phyloP scores from a whole-genome alignment of 1,140 invertebrate genomes.

The Drosophila suzukii region DNA sequence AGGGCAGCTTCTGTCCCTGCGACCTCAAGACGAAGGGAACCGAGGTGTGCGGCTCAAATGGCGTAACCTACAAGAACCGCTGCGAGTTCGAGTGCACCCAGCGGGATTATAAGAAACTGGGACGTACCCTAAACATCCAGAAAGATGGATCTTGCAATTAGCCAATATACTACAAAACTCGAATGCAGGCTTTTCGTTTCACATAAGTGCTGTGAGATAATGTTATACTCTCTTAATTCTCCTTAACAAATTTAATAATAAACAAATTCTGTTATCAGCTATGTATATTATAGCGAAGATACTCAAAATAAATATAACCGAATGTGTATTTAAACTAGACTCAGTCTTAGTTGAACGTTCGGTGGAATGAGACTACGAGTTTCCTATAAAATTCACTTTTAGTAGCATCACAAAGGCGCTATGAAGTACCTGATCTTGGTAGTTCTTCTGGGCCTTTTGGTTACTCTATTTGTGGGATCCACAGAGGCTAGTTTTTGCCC shows the following conservation, averaged over 20 bases:
- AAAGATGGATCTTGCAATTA: slow-evolving; percentile 10
- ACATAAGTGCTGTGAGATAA: neutral
- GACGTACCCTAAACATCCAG: slow-evolving; percentile 46
- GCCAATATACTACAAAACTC: too few species aligned
- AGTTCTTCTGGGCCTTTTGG: neutral
- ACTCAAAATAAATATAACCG: neutral
- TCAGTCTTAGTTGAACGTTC: neutral
- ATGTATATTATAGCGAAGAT: neutral
- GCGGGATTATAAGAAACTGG: slow-evolving; percentile 60
- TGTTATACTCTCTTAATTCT: neutral
- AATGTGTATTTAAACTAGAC: neutral
- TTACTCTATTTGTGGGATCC: neutral
- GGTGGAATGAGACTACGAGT: neutral
- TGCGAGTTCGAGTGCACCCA: slow-evolving; percentile 81
- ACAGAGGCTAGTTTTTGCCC: slow-evolving; percentile 47
- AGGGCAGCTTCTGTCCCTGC: slow-evolving; percentile 70
- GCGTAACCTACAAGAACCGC: slow-evolving; percentile 73
- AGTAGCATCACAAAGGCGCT: too few species aligned
- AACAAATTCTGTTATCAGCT: neutral
- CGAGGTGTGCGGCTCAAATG: slow-evolving; percentile 71
- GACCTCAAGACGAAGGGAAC: slow-evolving; percentile 62
- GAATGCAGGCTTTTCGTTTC: neutral
- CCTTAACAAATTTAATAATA: neutral
- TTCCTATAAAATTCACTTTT: neutral
- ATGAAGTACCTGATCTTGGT: neutral